Percentiles rank a stretch among this genome's conserved stretches.
Evolutionary conservation across 2,888 invertebrate genomes (phyloP).

Genomic region (Lasiommata megera): DNA sequence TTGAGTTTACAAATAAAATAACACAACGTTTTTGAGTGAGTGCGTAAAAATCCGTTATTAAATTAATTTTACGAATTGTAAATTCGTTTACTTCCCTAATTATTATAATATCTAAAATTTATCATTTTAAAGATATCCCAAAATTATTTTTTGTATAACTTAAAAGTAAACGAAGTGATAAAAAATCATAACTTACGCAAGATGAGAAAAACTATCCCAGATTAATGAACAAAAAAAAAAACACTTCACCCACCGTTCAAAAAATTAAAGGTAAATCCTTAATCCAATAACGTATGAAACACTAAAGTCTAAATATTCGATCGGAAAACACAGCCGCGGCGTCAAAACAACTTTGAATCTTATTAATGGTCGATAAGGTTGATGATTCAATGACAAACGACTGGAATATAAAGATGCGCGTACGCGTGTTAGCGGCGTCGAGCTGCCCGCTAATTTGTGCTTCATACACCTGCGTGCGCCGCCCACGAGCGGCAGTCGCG

Average conservation of each 20-base stretch:
- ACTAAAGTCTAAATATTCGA: conserved; percentile 12
- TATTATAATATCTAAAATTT: no score
- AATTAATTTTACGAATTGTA: no score
- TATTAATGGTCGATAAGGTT: conserved; percentile 35
- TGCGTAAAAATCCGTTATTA: no score
- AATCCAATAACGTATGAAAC: neutral
- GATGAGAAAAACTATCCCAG: neutral
- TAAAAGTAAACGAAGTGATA: neutral
- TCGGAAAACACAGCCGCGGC: conserved; percentile 6
- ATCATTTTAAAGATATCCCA: no score
- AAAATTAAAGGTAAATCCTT: neutral
- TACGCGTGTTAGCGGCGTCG: conserved; percentile 60
- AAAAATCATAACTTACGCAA: conserved; percentile 6
- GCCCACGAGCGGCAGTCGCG: conserved; percentile 48
- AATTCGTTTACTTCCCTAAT: no score
- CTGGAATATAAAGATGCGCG: conserved; percentile 34
- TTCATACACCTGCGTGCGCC: neutral
- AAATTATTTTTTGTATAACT: neutral
- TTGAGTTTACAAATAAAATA: no score
- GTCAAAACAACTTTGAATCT: conserved; percentile 1
- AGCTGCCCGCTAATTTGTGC: conserved; percentile 67
- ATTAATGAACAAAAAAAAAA: neutral
- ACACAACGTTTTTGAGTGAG: no score
- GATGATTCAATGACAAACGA: conserved; percentile 37
- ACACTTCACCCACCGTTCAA: conserved; percentile 6